Evolutionary conservation across 2,113 vertebrate genomes (phyloP), one percentile per base, ranked within the genome.

Genomic region (Esox niger): DNA sequence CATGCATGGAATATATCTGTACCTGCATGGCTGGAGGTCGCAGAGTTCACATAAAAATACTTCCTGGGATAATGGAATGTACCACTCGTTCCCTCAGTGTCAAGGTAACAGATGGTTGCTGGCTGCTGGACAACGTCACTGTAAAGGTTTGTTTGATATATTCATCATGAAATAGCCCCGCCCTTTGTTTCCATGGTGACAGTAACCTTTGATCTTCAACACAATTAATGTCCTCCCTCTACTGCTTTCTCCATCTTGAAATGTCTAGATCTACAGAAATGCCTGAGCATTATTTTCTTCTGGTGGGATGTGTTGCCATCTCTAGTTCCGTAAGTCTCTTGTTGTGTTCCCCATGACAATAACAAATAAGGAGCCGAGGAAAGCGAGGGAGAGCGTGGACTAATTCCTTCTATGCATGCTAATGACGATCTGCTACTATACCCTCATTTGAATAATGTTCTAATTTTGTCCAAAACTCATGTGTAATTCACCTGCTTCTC

Each of bases 401-500:
- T 54, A 25, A 82, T 64, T 64, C 66, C 49, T 61, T 69, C 35
- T 21, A 25, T 0, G 58, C 20, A 75, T 76, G 73, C 57, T 69
- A 76, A 84, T 79, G 68, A 69, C 66, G 17, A 68, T 72, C 70
- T 46, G 25, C 74, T 63, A 75, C 31, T 17, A 17, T 17, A 78
- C 68, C 55, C 63, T 73, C 71, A 82, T 82, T 81, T 77, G 79
- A 84, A 83, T 83, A 77, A 71, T 35, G 62, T 71, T 84, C 61
- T 67, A 77, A 86, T 82, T 79, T 43, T 68, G 75, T 70, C 74
- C 62, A 74, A 35, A 72, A 71, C 75, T 77, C 75, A 73, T 80
- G 74, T 64, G 74, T 88, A 84, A 88, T 88, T 86, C 82, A 87
- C 88, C 85, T 85, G 82, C 56, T 29, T 71, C 77, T 54, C 84